Conservation (phyloP, 2,113 vertebrate genomes). For the Macrotus californicus region DNA sequence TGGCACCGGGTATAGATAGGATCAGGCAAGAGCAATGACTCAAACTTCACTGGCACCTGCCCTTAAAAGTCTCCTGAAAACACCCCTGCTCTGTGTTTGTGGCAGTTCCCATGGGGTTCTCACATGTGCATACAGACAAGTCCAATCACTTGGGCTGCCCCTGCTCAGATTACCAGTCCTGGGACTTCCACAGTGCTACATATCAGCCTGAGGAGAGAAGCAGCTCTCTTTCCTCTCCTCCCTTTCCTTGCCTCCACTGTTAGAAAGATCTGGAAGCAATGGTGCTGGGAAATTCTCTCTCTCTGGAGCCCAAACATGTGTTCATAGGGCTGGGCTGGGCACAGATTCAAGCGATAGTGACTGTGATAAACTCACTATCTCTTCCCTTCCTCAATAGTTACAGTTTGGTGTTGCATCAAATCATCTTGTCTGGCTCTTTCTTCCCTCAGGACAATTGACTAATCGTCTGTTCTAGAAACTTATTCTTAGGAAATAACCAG, state of each 20-base stretch:
- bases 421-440: conserved; percentile 31
- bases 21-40: not conserved
- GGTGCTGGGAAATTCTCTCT: not conserved
- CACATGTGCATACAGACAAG: not conserved
- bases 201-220: not conserved
- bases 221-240: not conserved
- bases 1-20: not conserved
- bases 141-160: not conserved
- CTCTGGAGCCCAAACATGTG: not conserved
- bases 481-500: conserved; percentile 50
- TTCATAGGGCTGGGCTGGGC: not conserved
- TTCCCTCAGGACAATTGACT: conserved; percentile 53
- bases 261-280: not conserved
- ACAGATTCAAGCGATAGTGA: not conserved
- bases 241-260: too few relatives aligned
- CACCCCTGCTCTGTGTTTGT: not conserved
- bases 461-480: conserved; percentile 43
- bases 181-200: not conserved
- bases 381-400: not conserved
- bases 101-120: not conserved
- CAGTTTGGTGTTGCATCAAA: conserved; percentile 27
- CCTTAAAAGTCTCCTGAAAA: not conserved
- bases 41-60: not conserved
- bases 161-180: not conserved
- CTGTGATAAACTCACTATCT: not conserved